Evolutionary conservation across 2,888 invertebrate species (phyloP), one percentile per base, ranked within the genome.

Genomic region (Chloroclysta siterata): DNA sequence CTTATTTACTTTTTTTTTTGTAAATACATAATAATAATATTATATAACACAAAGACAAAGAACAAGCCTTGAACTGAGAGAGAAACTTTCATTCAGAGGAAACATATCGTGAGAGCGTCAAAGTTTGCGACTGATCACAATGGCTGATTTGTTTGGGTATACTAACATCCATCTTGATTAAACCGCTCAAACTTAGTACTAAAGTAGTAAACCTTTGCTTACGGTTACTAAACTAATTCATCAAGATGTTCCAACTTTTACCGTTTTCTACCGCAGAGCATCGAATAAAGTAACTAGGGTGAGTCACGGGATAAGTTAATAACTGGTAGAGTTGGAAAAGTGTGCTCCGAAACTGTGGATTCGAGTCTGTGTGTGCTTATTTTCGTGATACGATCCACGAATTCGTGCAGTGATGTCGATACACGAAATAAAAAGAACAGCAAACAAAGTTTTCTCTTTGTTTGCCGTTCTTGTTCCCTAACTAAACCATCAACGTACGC

Each of bases 151-250:
- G 7, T 55, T 33, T 8, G 50, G 42, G 22, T 41, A 28, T 44
- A 53, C n/a, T n/a, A n/a, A n/a, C 60, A 55, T 64, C 47, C 55
- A 68, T 68, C 70, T 66, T 70, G 66, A 70, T 69, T 68, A 68
- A 61, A 65, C 60, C 57, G 53, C 60, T 64, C 60, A 63, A 66
- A 60, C 55, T 60, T 64, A 55, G 47, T 51, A 64, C 56, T 64
- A 64, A 65, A 55, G 47, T 51, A 64, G 58, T 64, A 65, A 65
- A 63, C 63, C 65, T 65, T 63, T 68, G 60, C 62, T 68, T 70
- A 67, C 60, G 62, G 66, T 70, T 63, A 59, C 65, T 50, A 56
- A 69, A 72, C 65, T 64, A 70, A 68, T 72, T 70, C 61, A 70
- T 69, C 65, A 68, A 65, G 63, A 58, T 55, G 53, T 15, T 51